phyloP scores from a whole-genome alignment of 2,113 vertebrate species.

The Hylia prasina region DNA sequence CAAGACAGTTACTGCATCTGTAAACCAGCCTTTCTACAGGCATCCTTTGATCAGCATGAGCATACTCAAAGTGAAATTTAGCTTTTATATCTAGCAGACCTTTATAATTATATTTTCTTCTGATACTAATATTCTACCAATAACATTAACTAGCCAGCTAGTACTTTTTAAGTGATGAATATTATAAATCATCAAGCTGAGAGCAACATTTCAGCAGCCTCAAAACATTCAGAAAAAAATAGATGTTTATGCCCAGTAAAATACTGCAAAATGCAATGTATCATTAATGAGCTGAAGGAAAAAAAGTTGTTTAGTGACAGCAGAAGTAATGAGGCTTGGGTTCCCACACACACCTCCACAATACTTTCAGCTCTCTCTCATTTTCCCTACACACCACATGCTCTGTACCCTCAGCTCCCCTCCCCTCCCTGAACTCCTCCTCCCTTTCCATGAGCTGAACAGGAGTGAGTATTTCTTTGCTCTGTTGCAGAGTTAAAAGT shows the following conservation, averaged over 20 bases:
- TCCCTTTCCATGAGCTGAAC: not conserved
- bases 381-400: slow-evolving; percentile 64
- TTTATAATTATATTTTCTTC: not conserved
- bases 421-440: not conserved
- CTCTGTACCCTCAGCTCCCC: not conserved
- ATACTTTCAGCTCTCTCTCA: slow-evolving; percentile 30
- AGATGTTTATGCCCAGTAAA: not conserved
- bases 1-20: not conserved
- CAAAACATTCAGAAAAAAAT: not conserved
- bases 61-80: not conserved
- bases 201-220: not conserved
- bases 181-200: not conserved
- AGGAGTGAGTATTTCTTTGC: not conserved
- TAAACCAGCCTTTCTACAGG: not conserved
- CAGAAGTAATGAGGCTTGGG: slow-evolving; percentile 32
- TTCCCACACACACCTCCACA: slow-evolving; percentile 67
- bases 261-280: not conserved
- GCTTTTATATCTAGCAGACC: not conserved
- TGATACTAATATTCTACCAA: not conserved
- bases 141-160: not conserved
- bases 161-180: not conserved
- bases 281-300: slow-evolving; percentile 33
- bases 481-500: not conserved
- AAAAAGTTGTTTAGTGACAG: slow-evolving; percentile 44
- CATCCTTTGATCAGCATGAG: not conserved